Evolutionary conservation across 2,113 vertebrate species (phyloP).

Genomic region (Thermophis baileyi): DNA sequence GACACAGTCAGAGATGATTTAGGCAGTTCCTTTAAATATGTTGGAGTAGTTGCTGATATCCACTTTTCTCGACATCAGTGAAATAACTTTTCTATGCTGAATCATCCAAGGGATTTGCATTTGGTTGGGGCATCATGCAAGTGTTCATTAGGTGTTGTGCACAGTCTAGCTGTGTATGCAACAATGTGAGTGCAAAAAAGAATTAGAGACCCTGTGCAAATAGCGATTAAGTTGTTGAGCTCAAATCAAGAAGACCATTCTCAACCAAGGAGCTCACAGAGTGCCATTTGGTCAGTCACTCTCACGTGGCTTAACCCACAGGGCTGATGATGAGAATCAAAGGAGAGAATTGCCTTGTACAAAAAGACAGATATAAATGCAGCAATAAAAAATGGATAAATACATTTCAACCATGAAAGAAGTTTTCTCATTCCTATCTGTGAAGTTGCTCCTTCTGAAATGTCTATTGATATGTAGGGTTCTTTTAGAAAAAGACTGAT

Average conservation of each 20-base stretch:
- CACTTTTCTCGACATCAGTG: neutral
- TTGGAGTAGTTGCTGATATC: neutral
- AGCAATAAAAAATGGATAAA: neutral
- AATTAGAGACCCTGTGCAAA: neutral
- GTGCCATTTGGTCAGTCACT: neutral
- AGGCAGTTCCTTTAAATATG: neutral
- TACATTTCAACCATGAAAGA: no score
- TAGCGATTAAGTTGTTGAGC: neutral
- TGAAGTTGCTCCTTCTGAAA: no score
- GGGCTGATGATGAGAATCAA: neutral
- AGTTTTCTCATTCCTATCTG: no score
- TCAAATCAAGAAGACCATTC: neutral
- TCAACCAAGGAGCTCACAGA: neutral
- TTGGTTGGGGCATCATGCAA: neutral
- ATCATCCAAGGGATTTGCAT: neutral
- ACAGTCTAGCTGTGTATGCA: neutral
- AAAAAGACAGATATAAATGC: neutral
- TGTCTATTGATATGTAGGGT: no score
- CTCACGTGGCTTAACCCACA: neutral
- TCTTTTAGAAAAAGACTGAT: no score
- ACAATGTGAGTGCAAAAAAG: neutral
- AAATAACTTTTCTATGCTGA: neutral
- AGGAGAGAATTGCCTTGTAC: neutral
- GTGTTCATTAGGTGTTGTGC: neutral
- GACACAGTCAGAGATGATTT: neutral